phyloP scores from a whole-genome alignment of 2,797 vertebrate species.

The Psittacula derbiana region DNA sequence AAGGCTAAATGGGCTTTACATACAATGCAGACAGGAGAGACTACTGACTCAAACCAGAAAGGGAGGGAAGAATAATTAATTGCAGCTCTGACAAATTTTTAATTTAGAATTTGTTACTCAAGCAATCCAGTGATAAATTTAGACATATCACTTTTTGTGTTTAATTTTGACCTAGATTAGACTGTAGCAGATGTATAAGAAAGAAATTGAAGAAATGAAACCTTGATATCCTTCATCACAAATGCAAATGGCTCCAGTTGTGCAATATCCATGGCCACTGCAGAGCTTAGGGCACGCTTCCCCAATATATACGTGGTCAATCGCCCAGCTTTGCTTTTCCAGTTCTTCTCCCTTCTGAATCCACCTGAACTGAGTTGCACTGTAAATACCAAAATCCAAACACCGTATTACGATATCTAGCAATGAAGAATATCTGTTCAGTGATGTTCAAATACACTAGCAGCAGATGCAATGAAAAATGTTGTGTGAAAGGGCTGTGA shows the following conservation, averaged over 20 bases:
- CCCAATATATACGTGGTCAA: slow-evolving; percentile 96
- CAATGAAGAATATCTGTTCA: background rate
- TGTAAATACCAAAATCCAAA: slow-evolving; percentile 66
- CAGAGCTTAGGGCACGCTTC: slow-evolving; percentile 94
- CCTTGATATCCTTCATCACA: slow-evolving; percentile 95
- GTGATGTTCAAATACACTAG: background rate
- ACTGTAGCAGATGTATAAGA: background rate
- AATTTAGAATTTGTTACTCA: background rate
- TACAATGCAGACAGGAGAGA: background rate
- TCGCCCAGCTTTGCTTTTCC: slow-evolving; percentile 93
- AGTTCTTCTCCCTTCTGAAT: slow-evolving; percentile 92
- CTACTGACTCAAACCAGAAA: background rate
- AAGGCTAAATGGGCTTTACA: background rate
- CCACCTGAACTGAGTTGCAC: slow-evolving; percentile 97
- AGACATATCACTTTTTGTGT: background rate
- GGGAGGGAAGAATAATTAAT: background rate
- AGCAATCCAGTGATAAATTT: background rate
- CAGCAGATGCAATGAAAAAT: background rate
- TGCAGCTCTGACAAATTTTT: background rate
- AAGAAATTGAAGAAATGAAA: slow-evolving; percentile 51
- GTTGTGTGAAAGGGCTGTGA: background rate
- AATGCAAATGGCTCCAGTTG: slow-evolving; percentile 90
- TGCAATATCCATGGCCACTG: slow-evolving; percentile 93
- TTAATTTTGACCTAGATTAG: background rate
- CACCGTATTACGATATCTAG: background rate